Evolutionary conservation across 2,888 invertebrate species (phyloP).

Genomic region (Terebella lapidaria): DNA sequence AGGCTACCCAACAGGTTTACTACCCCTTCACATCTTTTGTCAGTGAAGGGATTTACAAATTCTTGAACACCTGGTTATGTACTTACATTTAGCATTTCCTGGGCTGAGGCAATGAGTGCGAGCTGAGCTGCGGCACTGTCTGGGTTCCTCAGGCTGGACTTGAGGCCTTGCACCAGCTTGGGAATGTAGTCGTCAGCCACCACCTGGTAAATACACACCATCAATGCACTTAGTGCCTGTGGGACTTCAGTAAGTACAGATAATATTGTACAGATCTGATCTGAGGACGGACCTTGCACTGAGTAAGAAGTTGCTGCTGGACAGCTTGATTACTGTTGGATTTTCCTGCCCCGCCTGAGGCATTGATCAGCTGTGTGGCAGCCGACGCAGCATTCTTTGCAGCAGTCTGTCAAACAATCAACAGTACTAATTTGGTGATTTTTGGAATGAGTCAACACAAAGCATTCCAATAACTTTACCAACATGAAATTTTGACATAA

Average conservation of each 20-base stretch:
- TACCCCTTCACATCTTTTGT: no score
- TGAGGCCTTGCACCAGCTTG: slow-evolving; percentile 69
- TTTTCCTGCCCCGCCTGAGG: slow-evolving; percentile 79
- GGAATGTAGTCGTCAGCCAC: slow-evolving; percentile 78
- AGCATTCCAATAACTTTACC: no score
- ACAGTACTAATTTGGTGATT: no score
- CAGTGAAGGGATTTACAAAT: no score
- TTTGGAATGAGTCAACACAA: background rate
- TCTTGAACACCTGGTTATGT: no score
- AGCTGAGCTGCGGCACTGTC: slow-evolving; percentile 73
- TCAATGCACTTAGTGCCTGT: no score
- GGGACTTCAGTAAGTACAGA: background rate
- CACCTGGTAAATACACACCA: slow-evolving; percentile 53
- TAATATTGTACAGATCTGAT: background rate
- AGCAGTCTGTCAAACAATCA: slow-evolving; percentile 4
- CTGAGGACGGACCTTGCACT: slow-evolving; percentile 60
- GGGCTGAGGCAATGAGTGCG: slow-evolving; percentile 75
- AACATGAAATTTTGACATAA: no score
- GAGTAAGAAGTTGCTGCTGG: slow-evolving; percentile 70
- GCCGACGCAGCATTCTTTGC: slow-evolving; percentile 81
- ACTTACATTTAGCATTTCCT: slow-evolving; percentile 75
- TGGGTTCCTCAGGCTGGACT: slow-evolving; percentile 66
- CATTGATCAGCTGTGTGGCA: slow-evolving; percentile 85
- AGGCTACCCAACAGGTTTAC: no score
- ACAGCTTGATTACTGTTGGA: slow-evolving; percentile 59